Evolutionary conservation across 2,888 invertebrate species (phyloP), one percentile per base, ranked within the genome.

Genomic region (Polia nebulosa): DNA sequence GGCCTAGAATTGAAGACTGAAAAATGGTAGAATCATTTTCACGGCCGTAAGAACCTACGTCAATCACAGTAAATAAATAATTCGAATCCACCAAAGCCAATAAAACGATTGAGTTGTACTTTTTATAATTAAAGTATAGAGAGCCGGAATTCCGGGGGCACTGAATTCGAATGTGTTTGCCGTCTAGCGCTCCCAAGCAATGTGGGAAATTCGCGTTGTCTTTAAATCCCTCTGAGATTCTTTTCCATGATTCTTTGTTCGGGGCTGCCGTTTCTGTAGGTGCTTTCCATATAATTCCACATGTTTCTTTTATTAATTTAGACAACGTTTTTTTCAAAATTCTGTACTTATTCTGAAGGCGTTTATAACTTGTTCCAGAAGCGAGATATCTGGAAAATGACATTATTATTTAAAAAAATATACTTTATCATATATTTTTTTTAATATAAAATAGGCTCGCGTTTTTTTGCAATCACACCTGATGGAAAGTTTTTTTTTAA

Each of bases 51-150:
- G 73, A 53, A 59, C 71, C 67, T 41, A 84, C 70, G 52, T 82
- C 80, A 64, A 82, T 72, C 15, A 53, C 63, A 70, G 68, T 72
- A 57, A 82, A 82, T 62, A 60, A 74, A 66, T 76, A 82, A 62
- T 73, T 59, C 20, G 62, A 61, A 66, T 74, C 73, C 49, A 70
- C 69, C 34, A 74, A 58, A 51, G 76, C 65, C 65, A 65, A 68
- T 65, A 61, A 64, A 67, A 71, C 71, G 52, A 75, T 75, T 56
- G 67, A 71, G n/a, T 64, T 61, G 51, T 53, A 68, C 47, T 64
- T 68, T 72, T 76, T 72, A 68, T 68, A 72, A 65, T 76, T 72
- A 62, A 58, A 72, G 55, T 55, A 72, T 68, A 75, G 58, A 64
- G 58, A 65, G 52, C 75, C 75, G 44, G 56, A 58, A 62, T 68